Percentiles rank a stretch among this genome's conserved stretches.
Conservation (phyloP, 2,797 vertebrate species). For the Microctenopoma steveboyesi region DNA sequence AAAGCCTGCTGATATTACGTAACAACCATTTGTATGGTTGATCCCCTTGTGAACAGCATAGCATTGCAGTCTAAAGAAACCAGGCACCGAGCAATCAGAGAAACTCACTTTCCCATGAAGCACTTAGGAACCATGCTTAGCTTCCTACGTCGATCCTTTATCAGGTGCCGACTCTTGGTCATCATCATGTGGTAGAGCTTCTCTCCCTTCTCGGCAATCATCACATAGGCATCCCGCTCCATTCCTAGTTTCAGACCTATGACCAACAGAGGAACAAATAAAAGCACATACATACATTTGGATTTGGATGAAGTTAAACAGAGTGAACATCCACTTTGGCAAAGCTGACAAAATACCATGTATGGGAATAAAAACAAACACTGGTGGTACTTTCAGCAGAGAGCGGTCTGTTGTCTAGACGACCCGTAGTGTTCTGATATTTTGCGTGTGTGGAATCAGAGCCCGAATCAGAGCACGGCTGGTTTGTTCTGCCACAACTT, state of each 20-base stretch:
- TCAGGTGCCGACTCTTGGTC: constrained; percentile 94
- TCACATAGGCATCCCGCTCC: constrained; percentile 97
- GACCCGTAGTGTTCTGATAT: constrained; percentile 50
- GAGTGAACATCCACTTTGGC: neutral
- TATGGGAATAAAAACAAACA: constrained; percentile 14
- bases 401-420: constrained; percentile 33
- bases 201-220: constrained; percentile 98
- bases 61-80: constrained; percentile 40
- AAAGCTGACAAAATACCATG: constrained; percentile 7
- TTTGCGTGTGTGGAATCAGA: constrained; percentile 43
- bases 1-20: constrained; percentile 64
- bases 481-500: constrained; percentile 39
- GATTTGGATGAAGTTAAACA: constrained; percentile 12
- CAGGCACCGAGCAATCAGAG: constrained; percentile 8
- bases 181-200: constrained; percentile 99
- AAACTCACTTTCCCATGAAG: constrained; percentile 99
- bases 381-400: neutral
- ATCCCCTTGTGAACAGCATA: constrained; percentile 54
- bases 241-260: constrained; percentile 96
- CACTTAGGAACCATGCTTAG: constrained; percentile 97
- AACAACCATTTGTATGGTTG: constrained; percentile 58
- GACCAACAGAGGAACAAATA: constrained; percentile 10
- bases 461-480: constrained; percentile 33
- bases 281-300: constrained; percentile 6
- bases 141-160: constrained; percentile 95